These are phyloP conservation scores for Rhinoderma darwinii DNA, from an alignment of 2,113 vertebrate genomes.

Conservation along the genomic window DNA sequence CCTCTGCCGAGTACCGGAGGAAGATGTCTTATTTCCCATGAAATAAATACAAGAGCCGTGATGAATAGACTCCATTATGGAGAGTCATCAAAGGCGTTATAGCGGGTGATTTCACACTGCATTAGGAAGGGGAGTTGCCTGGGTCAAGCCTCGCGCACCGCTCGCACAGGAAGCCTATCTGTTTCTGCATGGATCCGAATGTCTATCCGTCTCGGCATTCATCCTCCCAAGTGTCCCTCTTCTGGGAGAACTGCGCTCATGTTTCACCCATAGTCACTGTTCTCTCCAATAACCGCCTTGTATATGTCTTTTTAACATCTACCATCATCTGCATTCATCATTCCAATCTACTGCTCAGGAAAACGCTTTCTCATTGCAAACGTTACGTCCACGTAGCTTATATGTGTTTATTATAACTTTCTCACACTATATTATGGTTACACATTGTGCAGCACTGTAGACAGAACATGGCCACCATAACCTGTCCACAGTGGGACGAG, in stretches of 20 bases:
- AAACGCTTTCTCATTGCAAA: no score
- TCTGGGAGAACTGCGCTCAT: neutral
- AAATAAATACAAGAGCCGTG: neutral
- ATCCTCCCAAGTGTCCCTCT: neutral
- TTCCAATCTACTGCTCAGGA: neutral
- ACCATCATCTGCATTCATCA: neutral
- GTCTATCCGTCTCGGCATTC: neutral
- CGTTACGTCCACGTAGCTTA: no score
- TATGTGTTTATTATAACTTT: no score
- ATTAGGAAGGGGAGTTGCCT: slow-evolving; percentile 26
- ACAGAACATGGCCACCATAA: no score
- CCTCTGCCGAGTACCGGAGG: neutral
- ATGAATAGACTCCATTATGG: slow-evolving; percentile 23
- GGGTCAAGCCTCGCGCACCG: slow-evolving; percentile 2
- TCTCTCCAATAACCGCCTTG: neutral
- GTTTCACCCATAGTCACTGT: neutral
- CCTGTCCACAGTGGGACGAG: no score
- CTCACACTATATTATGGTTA: no score
- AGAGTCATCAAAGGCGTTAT: slow-evolving; percentile 31
- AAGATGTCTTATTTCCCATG: slow-evolving; percentile 25
- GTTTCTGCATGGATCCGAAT: neutral
- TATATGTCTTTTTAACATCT: neutral
- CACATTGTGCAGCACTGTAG: no score
- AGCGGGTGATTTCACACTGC: slow-evolving; percentile 21
- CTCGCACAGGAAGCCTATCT: neutral